Evolutionary conservation across 2,888 invertebrate genomes (phyloP).

Genomic region (Ryuthela nishihirai): DNA sequence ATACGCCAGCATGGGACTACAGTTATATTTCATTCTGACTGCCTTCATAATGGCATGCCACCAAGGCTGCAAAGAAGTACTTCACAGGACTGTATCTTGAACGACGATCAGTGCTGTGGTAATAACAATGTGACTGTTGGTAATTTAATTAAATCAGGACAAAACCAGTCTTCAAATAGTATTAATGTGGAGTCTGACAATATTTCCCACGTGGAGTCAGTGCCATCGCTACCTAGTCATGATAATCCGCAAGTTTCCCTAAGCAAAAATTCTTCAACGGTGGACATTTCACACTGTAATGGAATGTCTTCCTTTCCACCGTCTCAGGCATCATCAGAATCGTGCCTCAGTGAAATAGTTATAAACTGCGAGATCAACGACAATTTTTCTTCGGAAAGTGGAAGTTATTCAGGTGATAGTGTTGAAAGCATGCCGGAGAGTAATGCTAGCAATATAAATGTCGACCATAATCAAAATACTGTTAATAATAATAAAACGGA

Average conservation of each 20-base stretch:
- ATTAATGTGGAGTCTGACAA: conserved; percentile 15
- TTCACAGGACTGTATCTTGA: conserved; percentile 20
- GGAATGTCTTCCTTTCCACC: conserved; percentile 1
- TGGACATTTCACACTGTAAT: neutral
- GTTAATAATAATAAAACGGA: conserved; percentile 13
- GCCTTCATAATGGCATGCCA: conserved; percentile 2
- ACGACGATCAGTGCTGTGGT: conserved; percentile 11
- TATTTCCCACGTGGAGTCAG: conserved; percentile 12
- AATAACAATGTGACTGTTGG: conserved; percentile 21
- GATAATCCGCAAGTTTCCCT: conserved; percentile 15
- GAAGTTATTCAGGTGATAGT: conserved; percentile 1
- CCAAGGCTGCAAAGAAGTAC: conserved; percentile 17
- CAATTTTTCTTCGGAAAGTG: conserved; percentile 2
- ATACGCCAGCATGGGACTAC: conserved; percentile 48
- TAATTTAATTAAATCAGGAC: neutral
- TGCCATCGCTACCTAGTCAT: conserved; percentile 35
- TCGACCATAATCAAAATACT: conserved; percentile 34
- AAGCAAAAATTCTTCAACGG: conserved; percentile 10
- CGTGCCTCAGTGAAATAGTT: conserved; percentile 3
- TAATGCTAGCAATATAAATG: conserved; percentile 2
- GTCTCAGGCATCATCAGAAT: conserved; percentile 10
- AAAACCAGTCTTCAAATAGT: conserved; percentile 24
- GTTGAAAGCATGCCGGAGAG: conserved; percentile 2
- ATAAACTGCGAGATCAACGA: conserved; percentile 13
- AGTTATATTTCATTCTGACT: conserved; percentile 48